Conservation (phyloP, 2,888 invertebrate genomes). For the Drosophila fulvimacula region DNA sequence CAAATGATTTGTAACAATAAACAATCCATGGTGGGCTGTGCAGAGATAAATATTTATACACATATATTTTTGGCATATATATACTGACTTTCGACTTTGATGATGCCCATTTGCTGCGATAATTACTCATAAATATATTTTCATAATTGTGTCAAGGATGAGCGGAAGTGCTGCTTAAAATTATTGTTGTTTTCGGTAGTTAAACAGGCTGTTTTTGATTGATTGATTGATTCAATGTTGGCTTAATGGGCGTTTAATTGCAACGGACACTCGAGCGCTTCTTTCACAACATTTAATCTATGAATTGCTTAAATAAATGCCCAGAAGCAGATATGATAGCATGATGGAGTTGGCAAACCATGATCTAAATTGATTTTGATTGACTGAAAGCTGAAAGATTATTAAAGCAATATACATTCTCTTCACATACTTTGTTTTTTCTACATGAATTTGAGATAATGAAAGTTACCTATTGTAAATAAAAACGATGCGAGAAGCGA, state of each 20-base stretch:
- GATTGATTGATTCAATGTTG: conserved; percentile 50
- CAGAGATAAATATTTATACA: conserved; percentile 5
- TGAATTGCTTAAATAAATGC: conserved; percentile 9
- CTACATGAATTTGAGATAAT: not conserved
- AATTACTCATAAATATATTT: conserved; percentile 61
- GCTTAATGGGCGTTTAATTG: conserved; percentile 56
- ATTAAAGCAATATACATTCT: not conserved
- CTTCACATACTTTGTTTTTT: not conserved
- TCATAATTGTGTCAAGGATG: conserved; percentile 71
- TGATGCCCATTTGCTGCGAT: conserved; percentile 52
- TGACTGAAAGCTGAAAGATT: not conserved
- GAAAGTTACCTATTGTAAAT: conserved; percentile 29
- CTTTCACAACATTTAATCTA: conserved; percentile 26
- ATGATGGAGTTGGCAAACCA: not conserved
- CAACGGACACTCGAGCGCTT: conserved; percentile 9
- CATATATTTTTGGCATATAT: conserved; percentile 11
- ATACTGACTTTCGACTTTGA: conserved; percentile 34
- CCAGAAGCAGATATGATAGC: not conserved
- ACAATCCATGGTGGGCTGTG: conserved; percentile 36
- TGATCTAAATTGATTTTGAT: not conserved
- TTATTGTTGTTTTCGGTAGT: conserved; percentile 40
- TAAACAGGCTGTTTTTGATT: conserved; percentile 19
- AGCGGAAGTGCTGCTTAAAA: conserved; percentile 64
- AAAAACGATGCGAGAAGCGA: conserved; percentile 33
- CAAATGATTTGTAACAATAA: conserved; percentile 53